Percentiles rank a stretch among this genome's conserved stretches.
Evolutionary conservation across 1,140 invertebrate species (phyloP).

Genomic region (Drosophila kikkawai): DNA sequence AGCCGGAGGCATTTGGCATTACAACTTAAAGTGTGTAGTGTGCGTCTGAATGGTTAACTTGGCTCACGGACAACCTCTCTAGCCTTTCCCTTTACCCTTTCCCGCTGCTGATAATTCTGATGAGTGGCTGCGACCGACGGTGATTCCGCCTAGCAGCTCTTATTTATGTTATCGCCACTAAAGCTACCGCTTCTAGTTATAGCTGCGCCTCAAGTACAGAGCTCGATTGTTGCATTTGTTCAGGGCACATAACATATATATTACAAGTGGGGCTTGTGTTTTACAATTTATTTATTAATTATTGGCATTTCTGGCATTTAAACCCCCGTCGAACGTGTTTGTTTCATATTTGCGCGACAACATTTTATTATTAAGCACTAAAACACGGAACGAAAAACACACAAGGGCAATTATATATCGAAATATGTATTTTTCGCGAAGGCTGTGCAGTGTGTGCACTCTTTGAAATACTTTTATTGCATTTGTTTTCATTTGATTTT

Average conservation of each 20-base stretch:
- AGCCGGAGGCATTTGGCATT: slow-evolving; percentile 52
- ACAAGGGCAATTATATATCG: slow-evolving; percentile 53
- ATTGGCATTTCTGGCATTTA: slow-evolving; percentile 28
- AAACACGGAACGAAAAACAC: slow-evolving; percentile 38
- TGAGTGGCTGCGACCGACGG: slow-evolving; percentile 45
- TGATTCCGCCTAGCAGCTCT: slow-evolving; percentile 28
- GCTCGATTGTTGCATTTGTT: slow-evolving; percentile 42
- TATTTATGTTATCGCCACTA: slow-evolving; percentile 44
- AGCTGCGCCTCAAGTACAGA: slow-evolving; percentile 10
- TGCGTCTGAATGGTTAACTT: slow-evolving; percentile 50
- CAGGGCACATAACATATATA: slow-evolving; percentile 48
- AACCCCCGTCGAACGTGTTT: slow-evolving; percentile 58
- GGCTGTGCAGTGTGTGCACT: slow-evolving; percentile 37
- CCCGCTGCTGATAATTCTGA: slow-evolving; percentile 13
- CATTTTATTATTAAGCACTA: slow-evolving; percentile 58
- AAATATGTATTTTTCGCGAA: slow-evolving; percentile 46
- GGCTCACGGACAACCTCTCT: slow-evolving; percentile 49
- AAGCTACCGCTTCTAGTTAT: slow-evolving; percentile 27
- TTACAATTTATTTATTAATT: slow-evolving; percentile 18
- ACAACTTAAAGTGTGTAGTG: slow-evolving; percentile 11
- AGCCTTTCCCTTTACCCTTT: not conserved
- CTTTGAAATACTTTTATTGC: slow-evolving; percentile 12
- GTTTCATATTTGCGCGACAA: slow-evolving; percentile 68
- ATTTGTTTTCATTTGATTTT: slow-evolving; percentile 34
- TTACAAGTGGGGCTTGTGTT: slow-evolving; percentile 39